These are phyloP conservation scores for Parnassius glacialis DNA, from an alignment of 2,888 invertebrate genomes.

Conservation along the genomic window DNA sequence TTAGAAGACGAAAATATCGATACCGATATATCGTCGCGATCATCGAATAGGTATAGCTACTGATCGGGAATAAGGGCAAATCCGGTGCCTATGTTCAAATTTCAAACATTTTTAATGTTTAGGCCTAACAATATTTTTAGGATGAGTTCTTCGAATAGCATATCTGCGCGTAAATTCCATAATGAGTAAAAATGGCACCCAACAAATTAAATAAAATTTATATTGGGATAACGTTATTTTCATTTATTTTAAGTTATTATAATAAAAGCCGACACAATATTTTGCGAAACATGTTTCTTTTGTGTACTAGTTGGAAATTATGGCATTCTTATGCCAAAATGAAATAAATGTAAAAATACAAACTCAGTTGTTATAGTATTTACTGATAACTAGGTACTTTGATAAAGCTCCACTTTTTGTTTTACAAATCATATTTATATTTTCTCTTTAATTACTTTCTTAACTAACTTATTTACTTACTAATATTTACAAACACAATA, in stretches of 20 bases:
- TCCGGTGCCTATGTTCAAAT: too few relatives aligned
- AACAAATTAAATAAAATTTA: slow-evolving; percentile 33
- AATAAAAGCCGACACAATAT: slow-evolving; percentile 72
- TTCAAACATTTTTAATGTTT: too few relatives aligned
- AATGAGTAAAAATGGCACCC: slow-evolving; percentile 7
- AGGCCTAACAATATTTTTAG: too few relatives aligned
- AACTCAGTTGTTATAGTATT: slow-evolving; percentile 71
- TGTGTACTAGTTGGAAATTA: slow-evolving; percentile 68
- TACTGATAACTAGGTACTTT: slow-evolving; percentile 77
- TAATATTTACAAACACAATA: slow-evolving; percentile 74
- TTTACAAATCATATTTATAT: slow-evolving; percentile 79
- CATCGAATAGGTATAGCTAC: too few relatives aligned
- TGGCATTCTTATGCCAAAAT: slow-evolving; percentile 61
- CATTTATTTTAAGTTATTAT: slow-evolving; percentile 75
- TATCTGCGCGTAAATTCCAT: too few relatives aligned
- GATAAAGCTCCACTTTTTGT: slow-evolving; percentile 80
- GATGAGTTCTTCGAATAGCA: too few relatives aligned
- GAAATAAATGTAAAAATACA: slow-evolving; percentile 79
- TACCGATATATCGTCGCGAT: too few relatives aligned
- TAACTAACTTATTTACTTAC: slow-evolving; percentile 44
- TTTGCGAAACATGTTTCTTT: slow-evolving; percentile 60
- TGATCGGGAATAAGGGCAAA: too few relatives aligned
- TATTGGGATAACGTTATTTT: slow-evolving; percentile 59
- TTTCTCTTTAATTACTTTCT: slow-evolving; percentile 76
- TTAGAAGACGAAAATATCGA: too few relatives aligned